phyloP scores from a whole-genome alignment of 2,797 vertebrate genomes.

The Eptatretus atami region DNA sequence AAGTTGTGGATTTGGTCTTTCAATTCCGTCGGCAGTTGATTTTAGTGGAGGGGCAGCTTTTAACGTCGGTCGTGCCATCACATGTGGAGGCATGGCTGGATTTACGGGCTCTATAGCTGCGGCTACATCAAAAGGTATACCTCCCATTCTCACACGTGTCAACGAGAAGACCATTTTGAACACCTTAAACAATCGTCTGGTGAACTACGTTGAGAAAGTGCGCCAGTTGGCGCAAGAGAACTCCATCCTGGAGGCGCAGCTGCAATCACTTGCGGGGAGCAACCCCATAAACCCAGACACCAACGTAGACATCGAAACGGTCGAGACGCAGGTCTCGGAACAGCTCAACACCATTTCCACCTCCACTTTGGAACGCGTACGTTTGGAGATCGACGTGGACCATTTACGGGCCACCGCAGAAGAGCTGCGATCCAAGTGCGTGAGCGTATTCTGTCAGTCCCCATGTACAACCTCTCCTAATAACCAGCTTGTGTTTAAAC shows the following conservation, averaged over 20 bases:
- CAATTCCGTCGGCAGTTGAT: not conserved
- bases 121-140: constrained; percentile 8
- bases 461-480: too few relatives aligned
- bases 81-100: constrained; percentile 13
- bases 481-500: too few relatives aligned
- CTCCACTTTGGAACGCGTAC: constrained; percentile 16
- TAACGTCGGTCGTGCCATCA: constrained; percentile 14
- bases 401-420: constrained; percentile 16
- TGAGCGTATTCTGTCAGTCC: not conserved
- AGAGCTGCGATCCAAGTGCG: constrained; percentile 18
- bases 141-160: constrained; percentile 13
- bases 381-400: constrained; percentile 17
- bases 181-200: constrained; percentile 16
- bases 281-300: constrained; percentile 12
- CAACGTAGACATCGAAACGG: constrained; percentile 12
- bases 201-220: constrained; percentile 15
- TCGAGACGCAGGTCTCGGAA: constrained; percentile 15
- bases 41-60: constrained; percentile 15
- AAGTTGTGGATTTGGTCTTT: too few relatives aligned
- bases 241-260: constrained; percentile 14
- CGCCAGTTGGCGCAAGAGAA: constrained; percentile 15
- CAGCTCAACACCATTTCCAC: constrained; percentile 14
- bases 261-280: constrained; percentile 16
- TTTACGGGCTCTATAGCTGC: constrained; percentile 11
- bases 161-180: constrained; percentile 16